These are phyloP conservation scores for Pangasius mekongensis DNA, from an alignment of 2,797 vertebrate species.

Conservation along the genomic window DNA sequence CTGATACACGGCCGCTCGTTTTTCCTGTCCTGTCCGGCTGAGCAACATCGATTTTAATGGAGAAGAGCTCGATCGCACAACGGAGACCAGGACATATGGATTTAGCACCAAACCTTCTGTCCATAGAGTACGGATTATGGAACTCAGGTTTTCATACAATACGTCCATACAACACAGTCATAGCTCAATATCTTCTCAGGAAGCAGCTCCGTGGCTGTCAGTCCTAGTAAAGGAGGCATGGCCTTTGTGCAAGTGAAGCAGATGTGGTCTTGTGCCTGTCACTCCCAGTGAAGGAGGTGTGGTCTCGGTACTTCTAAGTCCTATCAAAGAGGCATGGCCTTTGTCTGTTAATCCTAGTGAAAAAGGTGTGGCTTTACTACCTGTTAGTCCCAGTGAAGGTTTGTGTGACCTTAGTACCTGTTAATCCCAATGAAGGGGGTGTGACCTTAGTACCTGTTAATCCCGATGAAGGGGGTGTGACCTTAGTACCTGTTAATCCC, in stretches of 20 bases:
- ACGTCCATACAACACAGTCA: neutral
- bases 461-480: neutral
- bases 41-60: neutral
- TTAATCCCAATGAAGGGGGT: neutral
- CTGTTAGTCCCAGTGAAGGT: too few species aligned
- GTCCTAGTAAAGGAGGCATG: neutral
- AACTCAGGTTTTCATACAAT: neutral
- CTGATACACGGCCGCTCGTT: neutral
- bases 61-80: neutral
- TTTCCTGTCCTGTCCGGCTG: neutral
- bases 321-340: neutral
- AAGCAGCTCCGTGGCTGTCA: neutral
- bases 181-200: neutral
- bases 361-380: neutral
- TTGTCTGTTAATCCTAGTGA: neutral
- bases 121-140: neutral
- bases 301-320: neutral
- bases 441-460: neutral
- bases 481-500: neutral
- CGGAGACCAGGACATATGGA: neutral
- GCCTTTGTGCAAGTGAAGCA: neutral
- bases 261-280: neutral
- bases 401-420: neutral
- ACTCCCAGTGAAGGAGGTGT: neutral
- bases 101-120: neutral